These are phyloP conservation scores for Apodemus speciosus DNA, from an alignment of 2,113 vertebrate genomes.

Conservation along the genomic window DNA sequence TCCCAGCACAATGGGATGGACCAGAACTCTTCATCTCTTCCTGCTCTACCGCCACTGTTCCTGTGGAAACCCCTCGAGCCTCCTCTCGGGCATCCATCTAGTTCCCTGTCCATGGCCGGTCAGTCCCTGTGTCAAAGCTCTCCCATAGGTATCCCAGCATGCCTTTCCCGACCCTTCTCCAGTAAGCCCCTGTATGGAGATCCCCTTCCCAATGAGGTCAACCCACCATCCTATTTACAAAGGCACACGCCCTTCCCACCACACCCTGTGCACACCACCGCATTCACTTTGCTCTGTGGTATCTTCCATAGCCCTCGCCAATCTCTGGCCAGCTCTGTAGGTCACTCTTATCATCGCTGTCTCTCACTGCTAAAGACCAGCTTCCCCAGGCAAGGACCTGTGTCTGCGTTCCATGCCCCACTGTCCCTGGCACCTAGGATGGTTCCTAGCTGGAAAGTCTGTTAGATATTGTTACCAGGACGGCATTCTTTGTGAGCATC, in stretches of 20 bases:
- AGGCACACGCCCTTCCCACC: not conserved
- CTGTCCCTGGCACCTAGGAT: not conserved
- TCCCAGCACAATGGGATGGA: not conserved
- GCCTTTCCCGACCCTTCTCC: not conserved
- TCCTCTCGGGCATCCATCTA: not conserved
- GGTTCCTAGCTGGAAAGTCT: not conserved
- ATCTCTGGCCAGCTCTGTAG: not conserved
- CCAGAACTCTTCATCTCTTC: not conserved
- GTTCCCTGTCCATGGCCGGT: not conserved
- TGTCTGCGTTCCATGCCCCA: not conserved
- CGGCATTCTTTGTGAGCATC: not conserved
- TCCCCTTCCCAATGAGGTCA: not conserved
- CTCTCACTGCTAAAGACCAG: not conserved
- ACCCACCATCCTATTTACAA: not conserved
- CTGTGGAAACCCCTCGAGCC: not conserved
- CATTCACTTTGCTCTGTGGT: not conserved
- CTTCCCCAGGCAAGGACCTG: not conserved
- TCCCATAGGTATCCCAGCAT: not conserved
- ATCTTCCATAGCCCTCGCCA: not conserved
- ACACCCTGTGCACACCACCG: fast-evolving
- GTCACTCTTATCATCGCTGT: not conserved
- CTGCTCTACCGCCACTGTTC: not conserved
- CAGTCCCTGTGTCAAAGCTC: not conserved
- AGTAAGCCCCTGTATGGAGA: not conserved
- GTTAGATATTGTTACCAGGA: not conserved